Conservation (phyloP, 2,888 invertebrate genomes). For the Stenotaenia linearis region DNA sequence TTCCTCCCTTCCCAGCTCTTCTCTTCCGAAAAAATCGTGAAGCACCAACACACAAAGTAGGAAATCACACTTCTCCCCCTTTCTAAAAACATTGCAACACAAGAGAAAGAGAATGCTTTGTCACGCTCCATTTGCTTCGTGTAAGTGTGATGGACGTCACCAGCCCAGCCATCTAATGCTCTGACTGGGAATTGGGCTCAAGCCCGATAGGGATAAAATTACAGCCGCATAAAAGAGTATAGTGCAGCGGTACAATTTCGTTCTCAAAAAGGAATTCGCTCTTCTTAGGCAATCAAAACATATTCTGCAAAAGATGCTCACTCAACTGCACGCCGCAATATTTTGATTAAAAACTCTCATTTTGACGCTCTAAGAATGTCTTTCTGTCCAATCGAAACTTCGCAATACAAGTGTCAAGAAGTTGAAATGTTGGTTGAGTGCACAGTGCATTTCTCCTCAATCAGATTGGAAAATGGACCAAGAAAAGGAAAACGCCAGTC, state of each 20-base stretch:
- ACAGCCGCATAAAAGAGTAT: constrained; percentile 22
- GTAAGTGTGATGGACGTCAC: constrained; percentile 26
- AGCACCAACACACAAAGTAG: background rate
- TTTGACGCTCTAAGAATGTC: background rate
- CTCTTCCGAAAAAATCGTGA: constrained; percentile 5
- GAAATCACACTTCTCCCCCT: constrained; percentile 17
- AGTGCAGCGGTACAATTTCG: constrained; percentile 17
- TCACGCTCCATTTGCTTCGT: constrained; percentile 26
- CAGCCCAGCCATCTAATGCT: constrained; percentile 11
- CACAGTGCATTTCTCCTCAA: background rate
- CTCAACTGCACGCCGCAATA: constrained; percentile 5
- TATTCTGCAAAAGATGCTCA: background rate
- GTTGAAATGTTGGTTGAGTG: background rate
- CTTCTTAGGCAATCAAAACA: background rate
- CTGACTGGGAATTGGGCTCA: constrained; percentile 21
- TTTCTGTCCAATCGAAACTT: constrained; percentile 19
- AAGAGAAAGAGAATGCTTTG: constrained; percentile 20
- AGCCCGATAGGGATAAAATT: constrained; percentile 17
- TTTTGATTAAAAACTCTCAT: background rate
- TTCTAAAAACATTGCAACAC: constrained; percentile 12
- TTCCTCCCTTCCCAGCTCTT: background rate
- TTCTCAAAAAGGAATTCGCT: background rate
- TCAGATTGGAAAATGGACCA: constrained; percentile 10
- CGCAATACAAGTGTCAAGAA: constrained; percentile 7
- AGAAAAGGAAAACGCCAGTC: background rate